Evolutionary conservation across 2,797 vertebrate genomes (phyloP), one percentile per base, ranked within the genome.

Genomic region (Myotis vivesi): DNA sequence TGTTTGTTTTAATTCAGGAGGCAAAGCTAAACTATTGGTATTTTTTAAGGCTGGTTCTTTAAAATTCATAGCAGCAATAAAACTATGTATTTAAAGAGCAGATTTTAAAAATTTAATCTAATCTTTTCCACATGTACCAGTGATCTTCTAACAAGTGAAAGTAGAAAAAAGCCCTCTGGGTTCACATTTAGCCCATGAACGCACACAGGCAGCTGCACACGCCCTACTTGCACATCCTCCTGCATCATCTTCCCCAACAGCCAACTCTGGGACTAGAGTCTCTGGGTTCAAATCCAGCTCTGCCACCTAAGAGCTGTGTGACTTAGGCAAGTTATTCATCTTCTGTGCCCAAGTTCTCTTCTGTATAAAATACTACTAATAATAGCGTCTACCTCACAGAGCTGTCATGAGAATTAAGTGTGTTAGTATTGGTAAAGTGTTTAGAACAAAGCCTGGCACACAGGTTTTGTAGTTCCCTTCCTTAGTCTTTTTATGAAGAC

Each of bases 51-150:
- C 55, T 5, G 4, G 13, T 72, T 66, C 59, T 92, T 71, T 55
- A 36, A 90, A 89, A 91, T 51, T 87, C 57, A 71, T 5, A 73
- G 30, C 23, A 66, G 41, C 73, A 81, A 86, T 36, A 62, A 81
- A 92, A 62, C 30, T 44, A 22, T 20, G 38, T 75, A n/a, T 73
- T 76, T 88, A 19, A 62, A 83, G 72, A 82, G 10, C 77, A 22
- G 11, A 30, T 36, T 81, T 66, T 69, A 1, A 17, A 13, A 49
- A 64, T 3, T 9, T 20, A 0, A 57, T 71, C 55, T 71, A 36
- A 44, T 68, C 36, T 25, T 69, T 66, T 33, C 19, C 51, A 51
- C 0, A 0, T 4, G 6, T 13, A 53, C 41, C 15, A 19, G n/a
- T 38, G 20, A 62, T 57, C 36, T 85, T 16, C 17, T 80, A 44